Evolutionary conservation across 2,113 vertebrate genomes (phyloP), one percentile per base, ranked within the genome.

Genomic region (Puffinus mauretanicus): DNA sequence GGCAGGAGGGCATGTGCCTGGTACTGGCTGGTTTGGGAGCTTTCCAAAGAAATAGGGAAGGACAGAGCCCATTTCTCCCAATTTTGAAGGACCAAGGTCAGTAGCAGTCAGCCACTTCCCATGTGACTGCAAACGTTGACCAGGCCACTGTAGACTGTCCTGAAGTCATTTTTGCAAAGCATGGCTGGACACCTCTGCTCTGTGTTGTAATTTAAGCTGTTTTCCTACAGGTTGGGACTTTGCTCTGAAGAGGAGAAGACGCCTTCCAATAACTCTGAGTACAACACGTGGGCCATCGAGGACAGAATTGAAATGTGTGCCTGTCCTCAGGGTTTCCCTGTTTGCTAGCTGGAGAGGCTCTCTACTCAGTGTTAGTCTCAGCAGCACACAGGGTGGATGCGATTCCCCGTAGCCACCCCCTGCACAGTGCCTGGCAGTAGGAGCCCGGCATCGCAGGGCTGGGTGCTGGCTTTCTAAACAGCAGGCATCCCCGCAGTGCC

Each of bases 251-350:
- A 54, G 2, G 3, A 9, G 30, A 82, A 55, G 44, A 21, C 1
- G 1, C 38, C 24, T 67, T 72, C 38, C 2, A 2, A 1, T 67
- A 69, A 24, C 34, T 49, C 46, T 6, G 38, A 55, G 10, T 71
- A 40, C 1, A 17, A 30, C 22, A 60, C 0, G 0, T 67, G 24
- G 18, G 16, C 32, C 26, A 46, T 10, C 26, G 67, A 88, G 67
- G 32, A 47, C 5, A 12, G 47, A 72, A 16, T 30, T 65, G 36
- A 73, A 61, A 86, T 13, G 36, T n/a, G 5, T 51, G 29, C 29
- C 58, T 44, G 26, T 30, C 36, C 67, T 73, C 26, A 34, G 21
- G 18, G 5, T 65, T 88, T 82, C 44, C 36, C 15, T 42, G 11
- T 75, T 67, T 79, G 42, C 54, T 81, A 47, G 24, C 46, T 2